These are phyloP conservation scores for Noctua comes DNA, from an alignment of 2,888 invertebrate species.

Conservation along the genomic window DNA sequence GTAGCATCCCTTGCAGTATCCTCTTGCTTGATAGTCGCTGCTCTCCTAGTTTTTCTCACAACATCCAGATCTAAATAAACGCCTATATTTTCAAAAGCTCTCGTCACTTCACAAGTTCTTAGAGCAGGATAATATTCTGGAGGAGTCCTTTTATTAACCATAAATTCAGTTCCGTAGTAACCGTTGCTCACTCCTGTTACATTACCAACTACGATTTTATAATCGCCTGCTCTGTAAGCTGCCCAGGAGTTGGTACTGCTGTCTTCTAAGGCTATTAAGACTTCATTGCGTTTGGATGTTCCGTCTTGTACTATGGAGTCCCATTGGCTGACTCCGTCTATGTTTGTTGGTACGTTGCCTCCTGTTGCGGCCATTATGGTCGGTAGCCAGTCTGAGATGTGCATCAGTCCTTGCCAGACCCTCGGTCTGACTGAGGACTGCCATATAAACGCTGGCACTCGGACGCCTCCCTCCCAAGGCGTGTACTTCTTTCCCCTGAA, in stretches of 20 bases:
- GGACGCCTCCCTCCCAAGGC: slow-evolving; percentile 96
- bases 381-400: slow-evolving; percentile 96
- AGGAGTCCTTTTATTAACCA: slow-evolving; percentile 76
- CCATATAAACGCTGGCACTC: slow-evolving; percentile 94
- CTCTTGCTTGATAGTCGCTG: slow-evolving; percentile 78
- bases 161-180: slow-evolving; percentile 81
- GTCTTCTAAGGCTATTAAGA: slow-evolving; percentile 91
- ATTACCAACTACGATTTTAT: slow-evolving; percentile 91
- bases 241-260: slow-evolving; percentile 88
- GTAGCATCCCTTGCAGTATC: slow-evolving; percentile 78
- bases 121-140: slow-evolving; percentile 80
- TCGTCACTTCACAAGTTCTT: slow-evolving; percentile 77
- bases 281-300: slow-evolving; percentile 88
- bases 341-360: slow-evolving; percentile 75
- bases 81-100: slow-evolving; percentile 79
- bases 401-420: slow-evolving; percentile 92
- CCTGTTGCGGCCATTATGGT: slow-evolving; percentile 90
- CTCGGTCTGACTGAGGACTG: slow-evolving; percentile 90
- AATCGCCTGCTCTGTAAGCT: slow-evolving; percentile 91
- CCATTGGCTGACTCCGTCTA: slow-evolving; percentile 94
- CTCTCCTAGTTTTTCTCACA: slow-evolving; percentile 76
- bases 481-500: slow-evolving; percentile 95
- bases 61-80: slow-evolving; percentile 75
- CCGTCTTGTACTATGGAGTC: slow-evolving; percentile 89
- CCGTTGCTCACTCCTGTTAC: slow-evolving; percentile 82